Percentiles rank a stretch among this genome's conserved stretches.
Conservation (phyloP, 2,113 vertebrate species). For the Chrysochloris asiatica region DNA sequence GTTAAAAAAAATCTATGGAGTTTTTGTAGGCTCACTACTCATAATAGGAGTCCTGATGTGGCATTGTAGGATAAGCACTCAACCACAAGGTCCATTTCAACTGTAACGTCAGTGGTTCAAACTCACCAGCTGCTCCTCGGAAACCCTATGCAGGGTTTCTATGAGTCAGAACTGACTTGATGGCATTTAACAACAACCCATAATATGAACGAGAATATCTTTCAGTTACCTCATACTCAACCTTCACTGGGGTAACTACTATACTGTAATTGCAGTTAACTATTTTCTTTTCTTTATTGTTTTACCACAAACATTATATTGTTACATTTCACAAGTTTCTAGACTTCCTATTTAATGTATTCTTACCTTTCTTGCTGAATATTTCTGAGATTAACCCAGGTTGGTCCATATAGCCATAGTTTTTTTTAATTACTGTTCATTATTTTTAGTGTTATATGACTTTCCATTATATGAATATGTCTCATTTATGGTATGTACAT, state of each 20-base stretch:
- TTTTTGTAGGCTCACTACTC: neutral
- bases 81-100: too few species aligned
- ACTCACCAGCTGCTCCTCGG: too few species aligned
- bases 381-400: neutral
- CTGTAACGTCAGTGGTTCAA: too few species aligned
- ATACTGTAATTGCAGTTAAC: neutral
- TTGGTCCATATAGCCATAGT: neutral
- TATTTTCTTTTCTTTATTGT: conserved; percentile 1
- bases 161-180: too few species aligned
- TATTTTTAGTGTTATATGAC: too few species aligned
- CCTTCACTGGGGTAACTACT: neutral
- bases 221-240: neutral
- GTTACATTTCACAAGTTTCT: neutral
- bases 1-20: conserved; percentile 16
- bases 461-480: neutral
- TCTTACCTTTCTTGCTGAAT: neutral
- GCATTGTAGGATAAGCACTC: too few species aligned
- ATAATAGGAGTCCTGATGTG: too few species aligned
- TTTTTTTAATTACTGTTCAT: neutral
- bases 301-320: neutral
- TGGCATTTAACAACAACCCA: too few species aligned
- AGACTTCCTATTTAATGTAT: neutral
- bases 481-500: neutral
- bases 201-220: conserved; percentile 26
- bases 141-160: too few species aligned